These are phyloP conservation scores for Fukomys damarensis DNA, from an alignment of 2,113 vertebrate genomes.

Conservation along the genomic window DNA sequence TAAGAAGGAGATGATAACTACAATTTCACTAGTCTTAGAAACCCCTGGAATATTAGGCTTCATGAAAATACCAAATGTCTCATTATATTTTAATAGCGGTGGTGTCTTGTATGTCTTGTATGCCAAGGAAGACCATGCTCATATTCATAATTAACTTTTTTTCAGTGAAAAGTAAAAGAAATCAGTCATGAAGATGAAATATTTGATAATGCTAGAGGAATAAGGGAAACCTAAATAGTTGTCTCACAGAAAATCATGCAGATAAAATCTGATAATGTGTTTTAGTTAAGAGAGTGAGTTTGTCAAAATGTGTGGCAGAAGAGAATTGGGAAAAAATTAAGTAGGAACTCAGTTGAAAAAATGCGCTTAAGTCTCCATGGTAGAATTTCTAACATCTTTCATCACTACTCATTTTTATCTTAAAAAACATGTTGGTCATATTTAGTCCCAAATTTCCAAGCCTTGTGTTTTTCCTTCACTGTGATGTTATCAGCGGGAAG, in stretches of 20 bases:
- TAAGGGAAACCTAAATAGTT: background rate
- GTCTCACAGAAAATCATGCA: background rate
- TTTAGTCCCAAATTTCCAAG: slow-evolving; percentile 75
- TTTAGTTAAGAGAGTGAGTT: background rate
- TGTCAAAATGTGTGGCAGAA: background rate
- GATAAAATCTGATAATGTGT: background rate
- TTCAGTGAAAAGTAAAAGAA: background rate
- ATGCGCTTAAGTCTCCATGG: slow-evolving; percentile 36
- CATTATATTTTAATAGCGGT: slow-evolving; percentile 13
- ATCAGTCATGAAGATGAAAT: background rate
- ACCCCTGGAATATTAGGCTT: background rate
- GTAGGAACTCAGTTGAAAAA: slow-evolving; percentile 41
- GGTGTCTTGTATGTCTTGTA: background rate
- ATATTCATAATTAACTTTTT: background rate
- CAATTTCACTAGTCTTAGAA: background rate
- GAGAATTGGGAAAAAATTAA: background rate
- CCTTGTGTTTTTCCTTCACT: slow-evolving; percentile 73
- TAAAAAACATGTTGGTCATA: slow-evolving; percentile 54
- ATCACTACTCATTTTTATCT: slow-evolving; percentile 77
- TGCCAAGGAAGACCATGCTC: background rate
- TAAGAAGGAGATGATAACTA: background rate
- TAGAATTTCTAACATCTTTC: slow-evolving; percentile 46
- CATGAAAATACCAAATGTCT: background rate
- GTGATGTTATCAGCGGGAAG: slow-evolving; percentile 77
- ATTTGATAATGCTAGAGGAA: background rate